Percentiles rank a stretch among this genome's conserved stretches.
Evolutionary conservation across 2,888 invertebrate genomes (phyloP).

Genomic region (Automeris io): DNA sequence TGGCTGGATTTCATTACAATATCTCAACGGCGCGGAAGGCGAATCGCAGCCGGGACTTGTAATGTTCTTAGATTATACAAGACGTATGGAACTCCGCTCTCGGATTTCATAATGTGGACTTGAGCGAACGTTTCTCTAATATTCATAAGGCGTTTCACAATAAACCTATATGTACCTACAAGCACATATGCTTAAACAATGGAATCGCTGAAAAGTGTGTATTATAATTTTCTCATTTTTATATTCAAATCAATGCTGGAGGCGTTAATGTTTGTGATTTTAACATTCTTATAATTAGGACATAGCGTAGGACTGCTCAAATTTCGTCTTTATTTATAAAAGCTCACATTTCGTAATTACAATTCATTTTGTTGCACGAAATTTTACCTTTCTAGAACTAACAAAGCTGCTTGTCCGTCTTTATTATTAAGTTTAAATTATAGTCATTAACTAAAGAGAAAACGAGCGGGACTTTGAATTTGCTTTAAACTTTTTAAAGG

Average conservation of each 20-base stretch:
- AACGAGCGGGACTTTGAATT: slow-evolving; percentile 53
- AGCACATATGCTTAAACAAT: background rate
- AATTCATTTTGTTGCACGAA: slow-evolving; percentile 54
- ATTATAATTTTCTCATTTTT: too few relatives aligned
- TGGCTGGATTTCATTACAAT: slow-evolving; percentile 71
- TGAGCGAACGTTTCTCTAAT: slow-evolving; percentile 3
- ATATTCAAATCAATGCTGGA: background rate
- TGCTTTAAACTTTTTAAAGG: slow-evolving; percentile 41
- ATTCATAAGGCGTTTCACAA: background rate
- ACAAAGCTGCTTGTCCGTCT: slow-evolving; percentile 66
- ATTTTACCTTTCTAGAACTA: slow-evolving; percentile 61
- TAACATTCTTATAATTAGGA: background rate
- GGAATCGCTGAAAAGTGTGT: background rate
- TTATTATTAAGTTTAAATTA: slow-evolving; percentile 71
- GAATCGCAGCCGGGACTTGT: slow-evolving; percentile 55
- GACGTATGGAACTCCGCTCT: slow-evolving; percentile 42
- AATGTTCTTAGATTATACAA: slow-evolving; percentile 57
- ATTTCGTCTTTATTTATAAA: slow-evolving; percentile 38
- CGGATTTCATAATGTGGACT: slow-evolving; percentile 38
- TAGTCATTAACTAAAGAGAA: slow-evolving; percentile 64
- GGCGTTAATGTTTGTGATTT: too few relatives aligned
- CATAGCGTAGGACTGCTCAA: slow-evolving; percentile 33
- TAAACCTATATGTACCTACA: background rate
- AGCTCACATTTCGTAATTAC: slow-evolving; percentile 65
- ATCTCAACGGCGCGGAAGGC: slow-evolving; percentile 58